These are phyloP conservation scores for Leguminivora glycinivorella DNA, from an alignment of 1,140 invertebrate species.

Conservation along the genomic window DNA sequence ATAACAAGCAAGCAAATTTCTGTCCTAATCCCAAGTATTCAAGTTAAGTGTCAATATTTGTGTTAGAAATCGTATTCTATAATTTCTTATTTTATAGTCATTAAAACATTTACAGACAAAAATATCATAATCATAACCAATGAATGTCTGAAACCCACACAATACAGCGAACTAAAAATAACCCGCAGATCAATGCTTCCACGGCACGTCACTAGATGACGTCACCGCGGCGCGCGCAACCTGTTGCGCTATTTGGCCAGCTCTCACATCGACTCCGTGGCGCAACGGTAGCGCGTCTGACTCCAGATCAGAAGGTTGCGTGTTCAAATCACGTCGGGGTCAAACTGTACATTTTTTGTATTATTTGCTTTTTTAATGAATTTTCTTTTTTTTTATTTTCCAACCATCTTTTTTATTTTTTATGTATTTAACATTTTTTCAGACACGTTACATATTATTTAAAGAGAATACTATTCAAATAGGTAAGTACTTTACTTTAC, in stretches of 20 bases:
- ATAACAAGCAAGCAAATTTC: no score
- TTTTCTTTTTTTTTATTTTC: conserved; percentile 25
- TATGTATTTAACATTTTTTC: no score
- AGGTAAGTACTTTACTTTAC: no score
- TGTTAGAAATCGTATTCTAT: no score
- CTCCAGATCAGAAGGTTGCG: conserved; percentile 99
- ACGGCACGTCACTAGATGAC: conserved; percentile 18
- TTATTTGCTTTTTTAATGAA: conserved; percentile 35
- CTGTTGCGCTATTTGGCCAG: background rate
- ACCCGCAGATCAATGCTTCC: conserved; percentile 12
- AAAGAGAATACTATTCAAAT: no score
- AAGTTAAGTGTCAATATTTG: no score
- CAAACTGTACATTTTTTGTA: conserved; percentile 62
- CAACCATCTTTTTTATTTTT: background rate
- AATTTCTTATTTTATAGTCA: no score
- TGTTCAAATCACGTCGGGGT: conserved; percentile 98
- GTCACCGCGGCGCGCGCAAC: background rate
- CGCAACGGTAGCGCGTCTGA: conserved; percentile 98
- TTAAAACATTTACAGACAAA: no score
- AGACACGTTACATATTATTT: no score
- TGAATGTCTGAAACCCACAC: background rate
- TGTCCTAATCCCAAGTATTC: no score
- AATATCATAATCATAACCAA: background rate
- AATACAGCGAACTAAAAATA: conserved; percentile 21
- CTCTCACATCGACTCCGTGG: conserved; percentile 85